Percentiles rank a stretch among this genome's conserved stretches.
phyloP scores from a whole-genome alignment of 2,113 vertebrate species.

The Poeciliopsis occidentalis region DNA sequence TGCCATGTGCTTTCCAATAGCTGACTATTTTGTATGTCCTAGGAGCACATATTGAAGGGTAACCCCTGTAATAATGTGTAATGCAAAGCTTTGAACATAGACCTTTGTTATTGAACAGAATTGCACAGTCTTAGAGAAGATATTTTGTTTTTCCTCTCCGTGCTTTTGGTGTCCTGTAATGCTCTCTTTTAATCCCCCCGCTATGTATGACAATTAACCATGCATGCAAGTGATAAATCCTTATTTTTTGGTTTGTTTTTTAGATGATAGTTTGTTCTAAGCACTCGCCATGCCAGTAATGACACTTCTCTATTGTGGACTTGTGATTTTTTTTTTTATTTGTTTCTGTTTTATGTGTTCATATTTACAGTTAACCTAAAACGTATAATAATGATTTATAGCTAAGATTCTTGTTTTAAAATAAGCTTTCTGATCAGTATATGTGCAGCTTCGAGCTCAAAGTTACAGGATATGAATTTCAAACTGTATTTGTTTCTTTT shows the following conservation, averaged over 20 bases:
- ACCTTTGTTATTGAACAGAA: slow-evolving; percentile 62
- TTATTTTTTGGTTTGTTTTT: background rate
- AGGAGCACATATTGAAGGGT: slow-evolving; percentile 66
- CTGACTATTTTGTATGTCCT: slow-evolving; percentile 71
- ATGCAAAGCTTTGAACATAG: slow-evolving; percentile 68
- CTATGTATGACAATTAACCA: slow-evolving; percentile 66
- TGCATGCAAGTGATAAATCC: slow-evolving; percentile 75
- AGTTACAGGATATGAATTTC: slow-evolving; percentile 43
- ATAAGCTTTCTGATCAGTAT: slow-evolving; percentile 66
- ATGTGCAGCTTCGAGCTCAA: slow-evolving; percentile 48
- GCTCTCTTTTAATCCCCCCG: slow-evolving; percentile 63
- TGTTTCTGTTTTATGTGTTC: slow-evolving; percentile 65
- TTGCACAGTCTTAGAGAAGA: slow-evolving; percentile 58
- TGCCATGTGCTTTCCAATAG: slow-evolving; percentile 73
- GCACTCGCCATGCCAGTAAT: slow-evolving; percentile 47
- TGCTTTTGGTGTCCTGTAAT: slow-evolving; percentile 69
- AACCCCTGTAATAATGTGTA: slow-evolving; percentile 61
- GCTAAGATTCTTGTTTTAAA: slow-evolving; percentile 40
- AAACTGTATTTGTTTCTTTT: slow-evolving; percentile 69
- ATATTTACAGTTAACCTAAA: slow-evolving; percentile 69
- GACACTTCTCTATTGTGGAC: slow-evolving; percentile 68
- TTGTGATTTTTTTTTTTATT: slow-evolving; percentile 49
- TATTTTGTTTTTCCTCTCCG: slow-evolving; percentile 60
- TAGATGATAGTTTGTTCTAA: slow-evolving; percentile 65
- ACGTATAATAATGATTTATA: slow-evolving; percentile 61